A percentile compares a stretch with the other conserved stretches of the same genome.
These are phyloP conservation scores for Adineta ricciae DNA, from an alignment of 2,888 invertebrate genomes.

Conservation along the genomic window DNA sequence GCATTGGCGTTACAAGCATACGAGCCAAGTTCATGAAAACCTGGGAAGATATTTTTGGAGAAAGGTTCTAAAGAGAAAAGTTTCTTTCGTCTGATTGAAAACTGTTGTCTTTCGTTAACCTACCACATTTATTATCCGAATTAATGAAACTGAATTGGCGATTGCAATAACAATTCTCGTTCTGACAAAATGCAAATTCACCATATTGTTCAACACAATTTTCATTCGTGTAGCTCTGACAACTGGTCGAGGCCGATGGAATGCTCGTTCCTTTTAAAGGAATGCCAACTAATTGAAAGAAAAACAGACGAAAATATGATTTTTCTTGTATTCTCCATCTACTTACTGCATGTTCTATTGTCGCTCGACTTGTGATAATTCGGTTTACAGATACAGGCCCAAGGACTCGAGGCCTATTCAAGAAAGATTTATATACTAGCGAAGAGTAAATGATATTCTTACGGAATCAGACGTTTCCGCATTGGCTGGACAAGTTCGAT, in stretches of 20 bases:
- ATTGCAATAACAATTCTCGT: not conserved
- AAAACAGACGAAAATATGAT: not conserved
- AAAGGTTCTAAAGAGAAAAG: not conserved
- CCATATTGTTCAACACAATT: not conserved
- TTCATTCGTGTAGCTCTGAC: not conserved
- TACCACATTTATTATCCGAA: not conserved
- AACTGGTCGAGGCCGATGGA: not conserved
- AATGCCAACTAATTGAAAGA: not conserved
- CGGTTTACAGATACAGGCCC: not conserved
- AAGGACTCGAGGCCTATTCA: not conserved
- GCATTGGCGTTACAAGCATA: not conserved
- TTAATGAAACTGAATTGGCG: not conserved
- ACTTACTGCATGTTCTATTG: not conserved
- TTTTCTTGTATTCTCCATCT: not conserved
- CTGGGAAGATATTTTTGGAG: not conserved
- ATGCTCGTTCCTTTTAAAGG: not conserved
- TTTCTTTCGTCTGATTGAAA: too few species aligned
- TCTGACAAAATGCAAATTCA: not conserved
- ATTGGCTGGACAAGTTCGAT: too few species aligned
- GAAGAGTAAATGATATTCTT: too few species aligned
- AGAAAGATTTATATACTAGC: not conserved
- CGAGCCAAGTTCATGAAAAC: not conserved
- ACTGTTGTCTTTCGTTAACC: not conserved
- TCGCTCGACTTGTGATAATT: not conserved
- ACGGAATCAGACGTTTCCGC: too few species aligned